Evolutionary conservation across 2,888 invertebrate species (phyloP).

Genomic region (Halictus ligatus): DNA sequence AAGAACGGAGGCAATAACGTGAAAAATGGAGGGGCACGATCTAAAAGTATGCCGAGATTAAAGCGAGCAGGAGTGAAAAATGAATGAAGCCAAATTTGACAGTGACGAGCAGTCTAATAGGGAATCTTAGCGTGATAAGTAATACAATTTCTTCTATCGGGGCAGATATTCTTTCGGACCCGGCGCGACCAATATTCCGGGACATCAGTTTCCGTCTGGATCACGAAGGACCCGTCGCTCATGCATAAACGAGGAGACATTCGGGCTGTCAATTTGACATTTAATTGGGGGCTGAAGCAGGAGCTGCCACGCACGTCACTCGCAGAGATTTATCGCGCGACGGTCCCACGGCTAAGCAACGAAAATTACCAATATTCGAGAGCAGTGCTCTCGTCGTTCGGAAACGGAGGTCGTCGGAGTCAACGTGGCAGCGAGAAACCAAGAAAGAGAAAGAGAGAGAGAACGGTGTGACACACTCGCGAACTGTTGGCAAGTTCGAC

Average conservation of each 20-base stretch:
- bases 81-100: neutral
- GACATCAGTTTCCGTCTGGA: neutral
- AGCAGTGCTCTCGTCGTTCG: neutral
- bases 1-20: neutral
- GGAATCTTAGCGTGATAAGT: neutral
- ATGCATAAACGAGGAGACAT: neutral
- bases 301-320: neutral
- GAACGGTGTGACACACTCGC: neutral
- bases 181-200: neutral
- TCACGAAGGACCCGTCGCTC: neutral
- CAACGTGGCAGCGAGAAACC: neutral
- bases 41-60: neutral
- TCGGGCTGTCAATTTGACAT: neutral
- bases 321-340: constrained; percentile 2
- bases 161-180: neutral
- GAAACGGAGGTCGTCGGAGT: neutral
- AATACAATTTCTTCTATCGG: neutral
- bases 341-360: neutral
- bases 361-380: constrained; percentile 3
- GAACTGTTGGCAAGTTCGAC: constrained; percentile 8
- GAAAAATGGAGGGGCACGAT: neutral
- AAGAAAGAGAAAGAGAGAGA: neutral
- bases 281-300: neutral
- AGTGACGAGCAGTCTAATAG: neutral
- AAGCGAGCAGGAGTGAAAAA: neutral